Evolutionary conservation across 2,797 vertebrate genomes (phyloP).

Genomic region (Distichodus sexfasciatus): DNA sequence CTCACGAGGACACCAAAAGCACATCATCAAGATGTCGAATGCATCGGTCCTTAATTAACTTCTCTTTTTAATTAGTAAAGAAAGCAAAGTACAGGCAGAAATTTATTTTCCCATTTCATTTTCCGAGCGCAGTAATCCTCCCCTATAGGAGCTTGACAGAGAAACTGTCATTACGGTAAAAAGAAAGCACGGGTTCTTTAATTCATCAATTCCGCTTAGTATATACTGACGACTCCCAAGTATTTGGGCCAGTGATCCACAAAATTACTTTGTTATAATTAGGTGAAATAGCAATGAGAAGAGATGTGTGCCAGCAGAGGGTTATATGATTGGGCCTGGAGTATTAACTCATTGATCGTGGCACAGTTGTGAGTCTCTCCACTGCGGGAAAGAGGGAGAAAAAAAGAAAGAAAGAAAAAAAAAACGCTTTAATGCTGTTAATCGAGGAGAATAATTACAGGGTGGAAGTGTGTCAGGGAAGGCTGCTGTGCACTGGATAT

Average conservation of each 20-base stretch:
- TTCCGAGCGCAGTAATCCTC: too few relatives aligned
- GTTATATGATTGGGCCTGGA: constrained; percentile 51
- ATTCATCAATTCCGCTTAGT: constrained; percentile 50
- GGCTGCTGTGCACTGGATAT: constrained; percentile 2
- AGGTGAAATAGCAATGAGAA: constrained; percentile 57
- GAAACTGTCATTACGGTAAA: background rate
- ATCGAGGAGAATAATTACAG: constrained; percentile 65
- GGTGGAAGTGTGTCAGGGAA: constrained; percentile 13
- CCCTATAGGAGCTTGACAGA: too few relatives aligned
- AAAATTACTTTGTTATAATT: constrained; percentile 65
- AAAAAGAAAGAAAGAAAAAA: constrained; percentile 20
- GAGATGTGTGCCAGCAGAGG: constrained; percentile 60
- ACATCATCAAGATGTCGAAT: too few relatives aligned
- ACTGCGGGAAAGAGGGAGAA: constrained; percentile 42
- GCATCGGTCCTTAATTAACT: background rate
- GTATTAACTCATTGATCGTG: constrained; percentile 49
- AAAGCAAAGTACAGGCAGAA: background rate
- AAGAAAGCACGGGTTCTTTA: constrained; percentile 29
- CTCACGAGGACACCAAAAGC: background rate
- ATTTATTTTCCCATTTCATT: background rate
- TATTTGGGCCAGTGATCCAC: constrained; percentile 63
- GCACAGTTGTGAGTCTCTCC: constrained; percentile 44
- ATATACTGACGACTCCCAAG: constrained; percentile 57
- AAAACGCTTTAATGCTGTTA: constrained; percentile 59
- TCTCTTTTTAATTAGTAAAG: background rate